Conservation (phyloP, 2,888 invertebrate species). For the Epinotia demarniana region DNA sequence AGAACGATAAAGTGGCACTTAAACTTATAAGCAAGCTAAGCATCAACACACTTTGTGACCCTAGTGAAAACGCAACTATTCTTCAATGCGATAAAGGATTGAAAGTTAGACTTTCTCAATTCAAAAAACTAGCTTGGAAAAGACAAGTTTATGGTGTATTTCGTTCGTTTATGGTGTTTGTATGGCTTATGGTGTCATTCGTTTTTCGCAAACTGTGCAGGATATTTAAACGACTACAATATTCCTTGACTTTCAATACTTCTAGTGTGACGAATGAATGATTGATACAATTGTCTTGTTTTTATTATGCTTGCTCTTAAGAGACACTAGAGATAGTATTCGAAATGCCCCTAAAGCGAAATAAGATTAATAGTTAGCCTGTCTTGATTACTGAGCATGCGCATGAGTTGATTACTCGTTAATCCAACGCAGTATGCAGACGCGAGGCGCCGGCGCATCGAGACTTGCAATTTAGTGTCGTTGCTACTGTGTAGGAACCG, state of each 20-base stretch:
- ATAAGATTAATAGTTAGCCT: constrained; percentile 22
- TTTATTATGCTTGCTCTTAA: neutral
- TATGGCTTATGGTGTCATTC: no score
- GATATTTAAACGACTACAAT: no score
- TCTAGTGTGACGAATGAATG: no score
- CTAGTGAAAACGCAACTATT: constrained; percentile 16
- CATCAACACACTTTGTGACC: constrained; percentile 15
- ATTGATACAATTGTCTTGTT: no score
- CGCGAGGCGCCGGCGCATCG: constrained; percentile 71
- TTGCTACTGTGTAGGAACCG: constrained; percentile 63
- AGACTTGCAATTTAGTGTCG: constrained; percentile 74
- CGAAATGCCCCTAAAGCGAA: constrained; percentile 8
- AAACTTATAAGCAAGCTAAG: neutral
- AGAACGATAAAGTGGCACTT: constrained; percentile 20
- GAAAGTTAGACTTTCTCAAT: neutral
- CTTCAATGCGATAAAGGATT: neutral
- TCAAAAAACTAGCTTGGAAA: neutral
- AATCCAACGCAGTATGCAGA: constrained; percentile 55
- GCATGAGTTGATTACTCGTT: constrained; percentile 40
- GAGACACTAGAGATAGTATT: neutral
- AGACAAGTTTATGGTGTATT: neutral
- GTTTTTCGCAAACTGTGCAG: no score
- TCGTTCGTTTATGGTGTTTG: no score
- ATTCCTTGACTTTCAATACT: no score
- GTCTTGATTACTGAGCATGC: constrained; percentile 30